phyloP scores from a whole-genome alignment of 2,888 invertebrate genomes.

The Epirrhoe alternata region DNA sequence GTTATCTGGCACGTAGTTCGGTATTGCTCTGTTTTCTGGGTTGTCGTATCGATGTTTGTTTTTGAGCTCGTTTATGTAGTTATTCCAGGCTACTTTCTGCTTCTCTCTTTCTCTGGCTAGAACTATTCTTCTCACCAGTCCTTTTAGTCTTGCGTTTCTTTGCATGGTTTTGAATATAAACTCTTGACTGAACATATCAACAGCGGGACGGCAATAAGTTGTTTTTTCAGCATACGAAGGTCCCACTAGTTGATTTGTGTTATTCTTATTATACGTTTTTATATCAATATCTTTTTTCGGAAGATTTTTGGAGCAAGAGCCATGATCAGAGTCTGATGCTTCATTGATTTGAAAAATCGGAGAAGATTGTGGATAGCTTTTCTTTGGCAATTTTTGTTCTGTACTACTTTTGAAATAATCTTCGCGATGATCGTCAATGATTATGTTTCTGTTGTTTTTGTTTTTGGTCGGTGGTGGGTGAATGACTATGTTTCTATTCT shows the following conservation, averaged over 20 bases:
- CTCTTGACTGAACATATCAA: conserved; percentile 54
- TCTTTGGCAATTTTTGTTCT: conserved; percentile 2
- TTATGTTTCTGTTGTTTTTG: conserved; percentile 10
- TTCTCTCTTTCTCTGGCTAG: conserved; percentile 60
- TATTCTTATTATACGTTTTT: not conserved
- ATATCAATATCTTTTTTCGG: not conserved
- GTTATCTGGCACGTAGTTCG: conserved; percentile 31
- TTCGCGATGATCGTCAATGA: conserved; percentile 11
- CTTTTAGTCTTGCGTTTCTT: conserved; percentile 60
- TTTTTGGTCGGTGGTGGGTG: not conserved
- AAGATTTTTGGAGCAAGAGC: conserved; percentile 13
- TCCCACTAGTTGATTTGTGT: conserved; percentile 4
- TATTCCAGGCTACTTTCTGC: conserved; percentile 64
- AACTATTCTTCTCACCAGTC: conserved; percentile 57
- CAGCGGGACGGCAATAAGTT: conserved; percentile 60
- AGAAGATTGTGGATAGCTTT: not conserved
- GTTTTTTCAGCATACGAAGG: conserved; percentile 55
- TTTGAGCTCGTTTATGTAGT: conserved; percentile 67
- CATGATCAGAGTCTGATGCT: not conserved
- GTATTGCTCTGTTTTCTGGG: conserved; percentile 8
- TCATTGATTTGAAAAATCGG: conserved; percentile 7
- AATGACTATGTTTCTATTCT: conserved; percentile 5
- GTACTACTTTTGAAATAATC: not conserved
- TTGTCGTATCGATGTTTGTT: conserved; percentile 52
- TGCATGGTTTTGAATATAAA: conserved; percentile 58